Evolutionary conservation across 2,888 invertebrate species (phyloP), one percentile per base, ranked within the genome.

Genomic region (Tachina grossa): DNA sequence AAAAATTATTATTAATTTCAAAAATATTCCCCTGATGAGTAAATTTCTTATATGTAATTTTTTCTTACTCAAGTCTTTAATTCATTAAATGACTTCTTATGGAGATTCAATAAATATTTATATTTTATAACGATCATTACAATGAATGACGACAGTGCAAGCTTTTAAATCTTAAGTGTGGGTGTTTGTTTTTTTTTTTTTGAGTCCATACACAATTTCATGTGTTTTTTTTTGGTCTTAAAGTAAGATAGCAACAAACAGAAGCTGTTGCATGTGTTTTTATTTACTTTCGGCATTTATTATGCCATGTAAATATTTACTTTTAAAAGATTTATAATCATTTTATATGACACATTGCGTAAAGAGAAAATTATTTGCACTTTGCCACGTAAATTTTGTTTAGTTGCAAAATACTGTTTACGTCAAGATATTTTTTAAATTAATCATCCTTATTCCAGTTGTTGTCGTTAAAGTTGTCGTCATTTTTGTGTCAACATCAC

Each of bases 21-120:
- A 45, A 76, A 66, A 65, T 76, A 76, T 66, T 31, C 14, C 9
- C 11, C 9, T 57, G 45, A 55, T 66, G 65, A 76, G n/a, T 31
- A 31, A 31, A 13, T 47, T 57, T 43, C 2, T 61, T 13, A 16
- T 0, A 9, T n/a, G n/a, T 11, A 47, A 22, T 22, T 22, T 19
- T 39, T 49, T 11, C 31, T 45, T 39, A 47, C 41, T 47, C 3
- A 22, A 63, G 1, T 22, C 41, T 51, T 51, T 43, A 49, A 19
- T 39, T 39, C 49, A 11, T 3, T 49, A 5, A 11, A n/a, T 75
- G 51, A 22, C 51, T 65, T 63, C 65, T 51, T 75, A n/a, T 53
- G 13, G 41, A 63, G 9, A 49, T 49, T 47, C 19, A 22, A 55
- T 55, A 43, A 71, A 71, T 1, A 43, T 14, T 43, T 55, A 9